A percentile compares a stretch with the other conserved stretches of the same genome.
phyloP scores from a whole-genome alignment of 2,797 vertebrate species.

The Poecilia gillii region DNA sequence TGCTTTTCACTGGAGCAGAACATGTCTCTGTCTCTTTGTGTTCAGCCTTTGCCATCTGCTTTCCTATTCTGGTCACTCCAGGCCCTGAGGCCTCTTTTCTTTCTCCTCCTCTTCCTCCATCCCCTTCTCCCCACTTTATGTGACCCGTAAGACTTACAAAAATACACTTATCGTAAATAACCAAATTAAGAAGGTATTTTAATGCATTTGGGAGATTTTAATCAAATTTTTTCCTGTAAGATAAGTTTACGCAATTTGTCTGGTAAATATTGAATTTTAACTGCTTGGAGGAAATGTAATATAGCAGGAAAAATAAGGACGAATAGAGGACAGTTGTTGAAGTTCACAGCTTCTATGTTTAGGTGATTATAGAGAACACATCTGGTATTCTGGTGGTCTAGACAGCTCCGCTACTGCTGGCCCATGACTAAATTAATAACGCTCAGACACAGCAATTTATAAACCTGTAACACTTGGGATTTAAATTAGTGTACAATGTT shows the following conservation, averaged over 20 bases:
- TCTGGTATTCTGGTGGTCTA: slow-evolving; percentile 8
- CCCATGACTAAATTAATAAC: neutral
- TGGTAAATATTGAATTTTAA: slow-evolving; percentile 6
- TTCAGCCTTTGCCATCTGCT: slow-evolving; percentile 47
- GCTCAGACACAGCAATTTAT: neutral
- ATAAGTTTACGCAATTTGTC: slow-evolving; percentile 13
- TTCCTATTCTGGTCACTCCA: slow-evolving; percentile 48
- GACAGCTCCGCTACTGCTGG: neutral
- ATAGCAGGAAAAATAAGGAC: neutral
- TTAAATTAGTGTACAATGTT: neutral
- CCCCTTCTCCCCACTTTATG: neutral
- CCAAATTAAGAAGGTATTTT: slow-evolving; percentile 30
- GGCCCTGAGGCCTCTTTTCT: slow-evolving; percentile 26
- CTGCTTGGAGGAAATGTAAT: slow-evolving; percentile 7
- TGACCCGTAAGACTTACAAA: slow-evolving; percentile 8
- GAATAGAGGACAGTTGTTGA: neutral
- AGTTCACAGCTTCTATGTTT: neutral
- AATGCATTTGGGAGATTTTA: slow-evolving; percentile 21
- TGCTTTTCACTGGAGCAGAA: slow-evolving; percentile 25
- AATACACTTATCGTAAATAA: slow-evolving; percentile 41
- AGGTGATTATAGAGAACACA: neutral
- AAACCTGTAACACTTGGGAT: neutral
- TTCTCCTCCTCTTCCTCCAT: slow-evolving; percentile 4
- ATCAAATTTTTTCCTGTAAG: slow-evolving; percentile 10
- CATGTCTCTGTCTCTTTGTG: slow-evolving; percentile 24